Evolutionary conservation across 2,797 vertebrate genomes (phyloP), one percentile per base, ranked within the genome.

Genomic region (Tenualosa thibaudeaui): DNA sequence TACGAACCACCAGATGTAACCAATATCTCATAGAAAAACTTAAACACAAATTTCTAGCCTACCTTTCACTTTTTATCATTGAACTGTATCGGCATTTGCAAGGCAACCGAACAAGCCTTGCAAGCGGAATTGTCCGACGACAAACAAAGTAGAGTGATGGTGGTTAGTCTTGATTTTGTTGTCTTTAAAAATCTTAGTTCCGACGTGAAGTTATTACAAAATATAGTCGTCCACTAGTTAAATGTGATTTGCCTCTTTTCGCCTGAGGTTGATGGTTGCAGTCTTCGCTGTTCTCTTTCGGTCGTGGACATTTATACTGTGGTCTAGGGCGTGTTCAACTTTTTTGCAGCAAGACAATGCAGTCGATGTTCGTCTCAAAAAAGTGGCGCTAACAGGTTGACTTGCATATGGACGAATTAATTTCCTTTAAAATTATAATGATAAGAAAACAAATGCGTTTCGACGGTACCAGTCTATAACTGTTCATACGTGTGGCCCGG

Each of bases 21-120:
- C 49, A 6, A 75, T 0, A 26, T 19, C 15, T 75, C 22, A 13
- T 8, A 22, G 2, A 46, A 17, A 17, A 78, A 46, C 40, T 78
- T 19, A 62, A 9, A 24, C 9, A 9, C 37, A 75, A 5, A 12
- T 13, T 68, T 3, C 31, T 22, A 78, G 2, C 71, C 19, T 78
- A 78, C 71, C 71, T 78, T 78, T 78, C 71, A 78, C 3, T 78
- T 17, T 43, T 40, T 43, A 78, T 78, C 37, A 78, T 22, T 22
- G 71, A 15, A 46, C 40, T 19, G 37, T 78, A 9, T 19, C 15
- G 71, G 17, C 71, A 78, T 78, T 26, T 26, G 68, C 37, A 26
- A 78, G 17, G 7, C 15, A 7, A 43, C 7, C 9, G 6, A 46
- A 46, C 62, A 10, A 37, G 19, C 43, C 71, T 46, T 78, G 37